phyloP scores from a whole-genome alignment of 1,140 invertebrate genomes.

The Oedothorax gibbosus region DNA sequence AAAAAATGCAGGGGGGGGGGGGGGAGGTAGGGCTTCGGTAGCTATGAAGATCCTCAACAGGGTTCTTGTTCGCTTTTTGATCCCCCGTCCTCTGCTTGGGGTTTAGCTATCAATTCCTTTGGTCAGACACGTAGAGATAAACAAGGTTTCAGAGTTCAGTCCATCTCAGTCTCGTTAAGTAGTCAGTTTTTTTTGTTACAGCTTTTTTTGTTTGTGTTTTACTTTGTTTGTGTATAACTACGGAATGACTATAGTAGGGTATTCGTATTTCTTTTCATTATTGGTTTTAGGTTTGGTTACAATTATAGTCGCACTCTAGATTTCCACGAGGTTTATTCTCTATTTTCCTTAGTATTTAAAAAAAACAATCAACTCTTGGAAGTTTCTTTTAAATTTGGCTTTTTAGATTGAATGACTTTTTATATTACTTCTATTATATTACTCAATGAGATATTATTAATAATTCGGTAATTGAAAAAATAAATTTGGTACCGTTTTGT shows the following conservation, averaged over 20 bases:
- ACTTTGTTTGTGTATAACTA: neutral
- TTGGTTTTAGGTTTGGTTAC: neutral
- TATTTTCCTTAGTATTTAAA: too few relatives aligned
- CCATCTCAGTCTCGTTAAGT: conserved; percentile 49
- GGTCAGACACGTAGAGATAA: conserved; percentile 8
- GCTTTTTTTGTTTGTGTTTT: neutral
- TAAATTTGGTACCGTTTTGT: too few relatives aligned
- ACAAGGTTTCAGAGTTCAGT: conserved; percentile 10
- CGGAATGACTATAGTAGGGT: neutral
- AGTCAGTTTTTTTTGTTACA: conserved; percentile 1
- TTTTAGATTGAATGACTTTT: too few relatives aligned
- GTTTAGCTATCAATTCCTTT: conserved; percentile 21
- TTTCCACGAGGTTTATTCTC: too few relatives aligned
- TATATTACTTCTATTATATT: too few relatives aligned
- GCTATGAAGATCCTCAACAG: conserved; percentile 4
- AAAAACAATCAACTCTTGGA: too few relatives aligned
- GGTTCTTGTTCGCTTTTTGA: neutral
- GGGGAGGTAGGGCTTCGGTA: conserved; percentile 13
- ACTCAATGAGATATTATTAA: too few relatives aligned
- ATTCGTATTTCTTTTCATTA: neutral
- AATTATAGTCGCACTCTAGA: neutral
- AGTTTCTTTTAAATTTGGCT: too few relatives aligned
- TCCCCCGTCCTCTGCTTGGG: neutral
- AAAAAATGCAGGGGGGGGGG: neutral
- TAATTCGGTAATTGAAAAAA: too few relatives aligned